Evolutionary conservation across 2,113 vertebrate genomes (phyloP), one percentile per base, ranked within the genome.

Genomic region (Notothenia rossii): DNA sequence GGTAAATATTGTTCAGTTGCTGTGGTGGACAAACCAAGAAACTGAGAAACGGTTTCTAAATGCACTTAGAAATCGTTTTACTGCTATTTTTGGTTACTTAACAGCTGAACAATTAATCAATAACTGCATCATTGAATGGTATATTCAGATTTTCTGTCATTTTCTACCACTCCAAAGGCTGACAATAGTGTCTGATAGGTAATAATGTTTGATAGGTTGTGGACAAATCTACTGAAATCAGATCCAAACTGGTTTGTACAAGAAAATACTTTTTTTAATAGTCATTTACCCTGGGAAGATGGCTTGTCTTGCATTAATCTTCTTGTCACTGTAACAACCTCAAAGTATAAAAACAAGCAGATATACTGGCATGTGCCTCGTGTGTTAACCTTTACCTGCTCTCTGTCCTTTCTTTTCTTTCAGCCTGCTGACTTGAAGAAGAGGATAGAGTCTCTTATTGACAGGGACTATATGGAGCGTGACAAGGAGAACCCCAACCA

Each of bases 371-470:
- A 17, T 50, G 70, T 72, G 51, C 10, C 43, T 74, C 50, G 2
- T 22, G 22, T 83, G 61, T 60, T 63, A 50, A 83, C 58, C 56
- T 36, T 5, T 71, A 15, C 40, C 15, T 65, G n/a, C 55, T 66
- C 6, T 76, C 1, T 61, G 72, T 81, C 91, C 87, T 85, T 45
- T 59, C 51, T 59, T 58, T 86, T 84, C 86, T 93, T 94, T 53
- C 94, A 99, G 98, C 98, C 98, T 94, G 98, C 98, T 95, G 98
- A 99, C 94, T 94, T 99, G 90, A 99, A 99, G 96, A 99, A 99
- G 95, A 99, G 98, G 96, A 99, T 99, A 97, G 98, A 99, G 95
- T 99, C 98, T 77, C 96, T 99, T 91, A 99, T 99, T 93, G 98
- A 99, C 95, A 96, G 98, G 87, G 98, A 99, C 95, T 99, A 99